Evolutionary conservation across 2,797 vertebrate genomes (phyloP), one percentile per base, ranked within the genome.

Genomic region (Anniella stebbinsi): DNA sequence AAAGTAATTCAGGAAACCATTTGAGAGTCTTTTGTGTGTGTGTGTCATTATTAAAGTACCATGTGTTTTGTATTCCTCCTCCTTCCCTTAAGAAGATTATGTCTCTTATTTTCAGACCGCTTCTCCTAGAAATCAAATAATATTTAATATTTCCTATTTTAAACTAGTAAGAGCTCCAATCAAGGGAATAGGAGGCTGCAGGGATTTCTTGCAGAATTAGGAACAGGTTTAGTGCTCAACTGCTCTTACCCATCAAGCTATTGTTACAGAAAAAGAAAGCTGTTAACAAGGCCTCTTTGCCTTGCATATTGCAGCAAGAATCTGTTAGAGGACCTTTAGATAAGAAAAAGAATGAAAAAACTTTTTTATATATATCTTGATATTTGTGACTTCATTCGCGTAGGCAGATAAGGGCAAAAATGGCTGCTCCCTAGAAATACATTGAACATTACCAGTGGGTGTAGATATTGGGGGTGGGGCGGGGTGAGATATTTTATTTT

Each of bases 81-180:
- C 8, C 30, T 69, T 54, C 38, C 54, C 18, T 38, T 66, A 73
- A 84, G 77, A 76, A 18, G 78, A 82, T 89, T 83, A 77, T 82
- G 23, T 25, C 63, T 36, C 63, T 91, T n/a, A 33, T 77, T 77
- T 51, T 82, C 63, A 83, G 23, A 54, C 70, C 28, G 25, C 18
- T 76, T 23, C 45, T 76, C 66, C 48, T 89, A 28, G 72, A 87
- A 89, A 48, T 63, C 48, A 76, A 69, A 82, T 82, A 82, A 86
- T 48, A 82, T 87, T 82, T 66, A 48, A 91, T 93, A 82, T 77
- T 95, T 94, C 92, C 91, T 84, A 93, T 94, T 94, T 93, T 92
- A 94, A 93, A 92, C 91, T 88, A 93, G 89, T 93, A 93, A 93
- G 90, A 93, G 48, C 84, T 89, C 23, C 88, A 92, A 89, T 93